These are phyloP conservation scores for Calameuta pallipes DNA, from an alignment of 2,888 invertebrate species.

Conservation along the genomic window DNA sequence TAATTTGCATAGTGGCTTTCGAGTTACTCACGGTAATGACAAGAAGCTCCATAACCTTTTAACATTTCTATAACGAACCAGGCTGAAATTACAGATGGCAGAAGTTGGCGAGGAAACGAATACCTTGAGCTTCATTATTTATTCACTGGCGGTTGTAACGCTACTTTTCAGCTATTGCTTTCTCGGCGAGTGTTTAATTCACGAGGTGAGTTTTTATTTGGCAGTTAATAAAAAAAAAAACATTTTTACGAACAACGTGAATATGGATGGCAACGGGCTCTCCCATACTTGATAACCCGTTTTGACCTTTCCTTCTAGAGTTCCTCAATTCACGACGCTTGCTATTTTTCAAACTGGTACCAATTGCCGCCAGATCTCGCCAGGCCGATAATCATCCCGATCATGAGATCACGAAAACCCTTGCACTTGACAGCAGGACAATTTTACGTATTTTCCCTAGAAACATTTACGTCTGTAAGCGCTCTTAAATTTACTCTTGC, in stretches of 20 bases:
- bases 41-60: not conserved
- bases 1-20: conserved; percentile 33
- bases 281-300: not conserved
- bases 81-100: conserved; percentile 20
- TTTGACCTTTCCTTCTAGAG: not conserved
- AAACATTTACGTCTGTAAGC: not conserved
- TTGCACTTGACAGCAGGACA: not conserved
- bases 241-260: no score
- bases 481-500: not conserved
- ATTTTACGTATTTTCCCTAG: not conserved
- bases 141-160: conserved; percentile 32
- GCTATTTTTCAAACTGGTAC: not conserved
- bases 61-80: not conserved
- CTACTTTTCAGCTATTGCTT: conserved; percentile 38
- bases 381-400: not conserved
- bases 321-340: not conserved
- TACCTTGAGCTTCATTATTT: conserved; percentile 34
- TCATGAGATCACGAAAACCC: not conserved
- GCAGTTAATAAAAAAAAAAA: not conserved
- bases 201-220: conserved; percentile 21
- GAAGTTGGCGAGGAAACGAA: conserved; percentile 28
- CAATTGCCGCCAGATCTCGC: not conserved
- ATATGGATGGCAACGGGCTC: no score
- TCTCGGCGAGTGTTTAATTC: conserved; percentile 36
- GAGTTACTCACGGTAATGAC: conserved; percentile 33